Percentiles rank a stretch among this genome's conserved stretches.
phyloP scores from a whole-genome alignment of 2,113 vertebrate genomes.

The Actinemys pallida region DNA sequence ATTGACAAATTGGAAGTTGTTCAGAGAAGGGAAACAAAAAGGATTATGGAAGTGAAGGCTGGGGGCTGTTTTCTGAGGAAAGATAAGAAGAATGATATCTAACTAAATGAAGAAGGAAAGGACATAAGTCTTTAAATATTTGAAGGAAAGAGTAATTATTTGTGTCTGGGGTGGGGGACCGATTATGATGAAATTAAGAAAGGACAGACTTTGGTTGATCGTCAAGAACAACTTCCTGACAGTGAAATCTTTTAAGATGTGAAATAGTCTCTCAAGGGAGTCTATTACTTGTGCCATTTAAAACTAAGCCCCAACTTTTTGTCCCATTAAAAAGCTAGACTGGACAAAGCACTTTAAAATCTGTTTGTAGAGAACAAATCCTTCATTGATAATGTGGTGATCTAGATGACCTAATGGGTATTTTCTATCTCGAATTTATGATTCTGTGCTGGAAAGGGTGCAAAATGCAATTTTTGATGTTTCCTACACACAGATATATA shows the following conservation, averaged over 20 bases:
- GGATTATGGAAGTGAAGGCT: not conserved
- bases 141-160: not conserved
- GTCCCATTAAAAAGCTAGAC: not conserved
- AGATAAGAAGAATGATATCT: not conserved
- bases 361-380: not conserved
- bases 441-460: not conserved
- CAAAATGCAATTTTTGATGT: not conserved
- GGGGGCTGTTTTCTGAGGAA: not conserved
- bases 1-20: not conserved
- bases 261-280: not conserved
- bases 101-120: rapidly evolving
- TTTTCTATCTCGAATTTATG: not conserved
- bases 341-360: not conserved
- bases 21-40: not conserved
- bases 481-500: not conserved
- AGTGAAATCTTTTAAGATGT: not conserved
- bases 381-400: rapidly evolving
- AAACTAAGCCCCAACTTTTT: not conserved
- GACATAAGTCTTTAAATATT: not conserved
- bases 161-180: not conserved
- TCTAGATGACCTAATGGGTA: not conserved
- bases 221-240: not conserved
- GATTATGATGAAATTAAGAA: not conserved
- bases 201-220: not conserved
- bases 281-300: rapidly evolving